Evolutionary conservation across 1,140 invertebrate genomes (phyloP).

Genomic region (Tetragonula clypearis): DNA sequence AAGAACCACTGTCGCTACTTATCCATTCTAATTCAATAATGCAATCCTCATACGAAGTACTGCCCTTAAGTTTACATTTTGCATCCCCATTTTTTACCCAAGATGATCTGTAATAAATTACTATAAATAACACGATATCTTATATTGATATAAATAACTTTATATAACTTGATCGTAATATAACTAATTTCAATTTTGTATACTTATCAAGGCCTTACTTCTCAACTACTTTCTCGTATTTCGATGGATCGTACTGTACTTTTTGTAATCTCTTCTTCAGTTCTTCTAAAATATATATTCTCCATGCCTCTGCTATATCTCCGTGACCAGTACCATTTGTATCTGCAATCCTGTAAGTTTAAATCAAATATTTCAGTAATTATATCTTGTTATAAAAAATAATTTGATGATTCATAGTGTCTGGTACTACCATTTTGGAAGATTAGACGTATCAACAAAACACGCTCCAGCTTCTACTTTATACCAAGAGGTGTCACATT

Average conservation of each 20-base stretch:
- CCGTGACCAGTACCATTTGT: conserved; percentile 82
- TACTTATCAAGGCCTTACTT: conserved; percentile 77
- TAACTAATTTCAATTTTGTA: not conserved
- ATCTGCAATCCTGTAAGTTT: conserved; percentile 82
- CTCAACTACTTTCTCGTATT: conserved; percentile 89
- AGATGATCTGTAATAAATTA: conserved; percentile 82
- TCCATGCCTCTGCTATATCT: conserved; percentile 89
- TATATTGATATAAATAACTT: not conserved
- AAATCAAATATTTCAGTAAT: not conserved
- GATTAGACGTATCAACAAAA: conserved; percentile 85
- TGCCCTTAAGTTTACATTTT: conserved; percentile 85
- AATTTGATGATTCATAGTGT: not conserved
- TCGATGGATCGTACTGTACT: conserved; percentile 81
- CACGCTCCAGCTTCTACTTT: conserved; percentile 91
- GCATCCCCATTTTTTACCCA: conserved; percentile 92
- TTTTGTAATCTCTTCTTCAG: conserved; percentile 84
- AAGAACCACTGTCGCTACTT: conserved; percentile 81
- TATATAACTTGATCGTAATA: conserved; percentile 12
- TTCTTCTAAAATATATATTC: conserved; percentile 87
- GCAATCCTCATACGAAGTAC: conserved; percentile 87
- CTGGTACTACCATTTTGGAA: conserved; percentile 87
- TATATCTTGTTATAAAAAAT: conserved; percentile 10
- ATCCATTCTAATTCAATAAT: conserved; percentile 92
- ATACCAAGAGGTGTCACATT: conserved; percentile 89
- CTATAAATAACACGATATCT: not conserved